phyloP scores from a whole-genome alignment of 2,113 vertebrate species.

The Anolis carolinensis region DNA sequence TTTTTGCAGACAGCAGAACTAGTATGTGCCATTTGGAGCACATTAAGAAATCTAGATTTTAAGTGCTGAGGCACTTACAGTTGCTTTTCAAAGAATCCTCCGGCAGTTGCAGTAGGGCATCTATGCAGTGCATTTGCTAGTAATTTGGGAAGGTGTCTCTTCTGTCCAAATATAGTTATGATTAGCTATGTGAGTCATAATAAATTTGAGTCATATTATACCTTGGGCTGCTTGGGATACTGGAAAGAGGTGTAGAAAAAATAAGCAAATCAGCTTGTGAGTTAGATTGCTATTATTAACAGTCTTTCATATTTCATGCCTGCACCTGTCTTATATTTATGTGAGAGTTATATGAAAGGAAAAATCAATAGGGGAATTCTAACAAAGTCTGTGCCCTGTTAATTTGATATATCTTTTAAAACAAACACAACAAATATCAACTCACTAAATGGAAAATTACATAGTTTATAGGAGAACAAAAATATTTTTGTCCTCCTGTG shows the following conservation, averaged over 20 bases:
- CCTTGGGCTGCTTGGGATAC: background rate
- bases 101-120: background rate
- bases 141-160: background rate
- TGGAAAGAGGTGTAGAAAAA: background rate
- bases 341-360: constrained; percentile 29
- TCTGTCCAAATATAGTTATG: background rate
- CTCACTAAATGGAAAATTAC: constrained; percentile 24
- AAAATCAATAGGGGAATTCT: constrained; percentile 1
- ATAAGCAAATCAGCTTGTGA: background rate
- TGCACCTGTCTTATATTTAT: background rate
- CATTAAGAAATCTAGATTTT: background rate
- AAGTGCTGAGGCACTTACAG: background rate
- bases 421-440: constrained; percentile 9
- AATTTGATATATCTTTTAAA: constrained; percentile 2
- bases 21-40: background rate
- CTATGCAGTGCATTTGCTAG: background rate
- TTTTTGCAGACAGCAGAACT: no score
- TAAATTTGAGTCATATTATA: no score
- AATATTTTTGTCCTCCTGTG: background rate
- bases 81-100: background rate
- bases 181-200: no score
- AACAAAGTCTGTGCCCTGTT: background rate
- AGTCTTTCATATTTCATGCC: constrained; percentile 20
- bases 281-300: background rate
- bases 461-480: background rate